These are phyloP conservation scores for Hypotaenidia philippensis DNA, from an alignment of 2,797 vertebrate species.

Conservation along the genomic window DNA sequence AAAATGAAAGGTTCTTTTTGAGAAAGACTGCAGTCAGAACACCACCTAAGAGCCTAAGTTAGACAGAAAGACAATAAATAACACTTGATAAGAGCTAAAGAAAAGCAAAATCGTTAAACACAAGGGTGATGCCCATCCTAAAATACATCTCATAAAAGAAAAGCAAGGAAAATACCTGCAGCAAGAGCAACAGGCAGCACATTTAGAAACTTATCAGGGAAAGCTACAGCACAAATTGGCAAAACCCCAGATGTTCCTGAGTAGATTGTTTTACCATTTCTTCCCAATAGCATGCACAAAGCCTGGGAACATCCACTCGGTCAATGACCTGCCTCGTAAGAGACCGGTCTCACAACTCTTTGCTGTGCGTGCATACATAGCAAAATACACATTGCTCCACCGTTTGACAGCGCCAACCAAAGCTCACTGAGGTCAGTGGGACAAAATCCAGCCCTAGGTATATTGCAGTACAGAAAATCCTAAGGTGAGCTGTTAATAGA, in stretches of 20 bases:
- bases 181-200: not conserved
- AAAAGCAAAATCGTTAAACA: not conserved
- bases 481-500: not conserved
- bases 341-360: not conserved
- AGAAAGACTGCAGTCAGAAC: not conserved
- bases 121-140: not conserved
- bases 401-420: not conserved
- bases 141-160: not conserved
- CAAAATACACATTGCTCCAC: not conserved
- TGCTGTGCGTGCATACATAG: not conserved
- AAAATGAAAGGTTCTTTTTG: slow-evolving; percentile 23
- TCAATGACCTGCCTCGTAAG: fast-evolving
- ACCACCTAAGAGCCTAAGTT: not conserved
- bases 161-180: not conserved
- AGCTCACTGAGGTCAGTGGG: not conserved
- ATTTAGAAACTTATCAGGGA: not conserved
- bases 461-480: not conserved
- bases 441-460: not conserved
- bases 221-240: not conserved
- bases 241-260: not conserved
- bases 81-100: not conserved
- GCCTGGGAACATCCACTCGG: not conserved
- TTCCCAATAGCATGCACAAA: not conserved
- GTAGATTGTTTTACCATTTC: not conserved
- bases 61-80: slow-evolving; percentile 16